A percentile compares a stretch with the other conserved stretches of the same genome.
These are phyloP conservation scores for Oxyteleia sp. DNA, from an alignment of 2,888 invertebrate genomes.

Conservation along the genomic window DNA sequence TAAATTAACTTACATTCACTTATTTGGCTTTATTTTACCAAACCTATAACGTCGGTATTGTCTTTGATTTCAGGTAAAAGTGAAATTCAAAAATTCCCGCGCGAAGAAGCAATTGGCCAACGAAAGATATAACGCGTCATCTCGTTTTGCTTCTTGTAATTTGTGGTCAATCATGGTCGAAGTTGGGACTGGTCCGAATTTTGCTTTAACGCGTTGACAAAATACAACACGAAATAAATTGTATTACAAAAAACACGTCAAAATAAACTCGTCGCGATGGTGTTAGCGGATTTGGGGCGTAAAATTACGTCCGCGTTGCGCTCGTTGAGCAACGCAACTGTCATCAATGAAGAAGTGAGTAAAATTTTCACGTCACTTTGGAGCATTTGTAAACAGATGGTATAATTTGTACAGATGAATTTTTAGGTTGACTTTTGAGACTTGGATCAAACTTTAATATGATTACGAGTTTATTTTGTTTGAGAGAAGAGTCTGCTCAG, in stretches of 20 bases:
- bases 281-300: constrained; percentile 99
- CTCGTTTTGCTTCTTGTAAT: not conserved
- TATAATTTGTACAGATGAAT: constrained; percentile 47
- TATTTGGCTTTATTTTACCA: too few species aligned
- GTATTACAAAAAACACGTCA: constrained; percentile 34
- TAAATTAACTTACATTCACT: too few species aligned
- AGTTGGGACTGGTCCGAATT: constrained; percentile 41
- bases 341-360: constrained; percentile 98
- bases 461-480: too few species aligned
- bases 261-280: constrained; percentile 91
- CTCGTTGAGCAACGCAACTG: constrained; percentile 98
- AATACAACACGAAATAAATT: constrained; percentile 44
- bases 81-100: too few species aligned
- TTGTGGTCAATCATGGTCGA: constrained; percentile 43
- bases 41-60: too few species aligned
- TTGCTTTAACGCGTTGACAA: constrained; percentile 22
- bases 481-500: too few species aligned
- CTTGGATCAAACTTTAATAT: too few species aligned
- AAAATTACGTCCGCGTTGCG: constrained; percentile 99
- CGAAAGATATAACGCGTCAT: too few species aligned
- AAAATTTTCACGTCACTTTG: constrained; percentile 48
- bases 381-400: constrained; percentile 81
- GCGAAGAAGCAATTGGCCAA: too few species aligned
- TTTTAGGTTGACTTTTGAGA: constrained; percentile 68
- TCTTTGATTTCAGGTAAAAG: too few species aligned